Conservation (phyloP, 2,797 vertebrate genomes). For the Rachycentron canadum region DNA sequence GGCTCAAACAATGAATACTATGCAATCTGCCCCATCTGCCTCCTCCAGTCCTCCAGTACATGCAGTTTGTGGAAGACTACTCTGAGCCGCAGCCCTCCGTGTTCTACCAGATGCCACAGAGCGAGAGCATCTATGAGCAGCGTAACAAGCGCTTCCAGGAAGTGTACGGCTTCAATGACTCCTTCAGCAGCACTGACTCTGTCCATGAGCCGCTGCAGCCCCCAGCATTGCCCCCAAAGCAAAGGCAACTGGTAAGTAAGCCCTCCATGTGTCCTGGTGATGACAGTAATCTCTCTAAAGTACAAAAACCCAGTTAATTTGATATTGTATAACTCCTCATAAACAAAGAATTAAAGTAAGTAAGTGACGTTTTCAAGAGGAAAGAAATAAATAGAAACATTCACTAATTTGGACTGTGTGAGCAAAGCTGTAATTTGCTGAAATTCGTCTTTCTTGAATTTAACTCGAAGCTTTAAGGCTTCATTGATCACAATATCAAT, state of each 20-base stretch:
- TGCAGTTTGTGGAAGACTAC: conserved; percentile 99
- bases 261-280: not conserved
- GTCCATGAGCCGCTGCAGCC: conserved; percentile 90
- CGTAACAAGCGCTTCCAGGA: conserved; percentile 96
- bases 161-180: conserved; percentile 94
- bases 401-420: conserved; percentile 24
- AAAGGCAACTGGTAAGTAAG: conserved; percentile 95
- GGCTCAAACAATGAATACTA: not conserved
- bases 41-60: conserved; percentile 93
- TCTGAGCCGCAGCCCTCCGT: conserved; percentile 97
- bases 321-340: not conserved
- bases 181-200: conserved; percentile 88
- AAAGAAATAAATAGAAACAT: not conserved
- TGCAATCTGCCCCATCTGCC: not conserved
- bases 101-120: conserved; percentile 98
- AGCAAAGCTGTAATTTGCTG: conserved; percentile 47
- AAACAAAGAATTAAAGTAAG: conserved; percentile 11
- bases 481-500: conserved; percentile 6
- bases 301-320: not conserved
- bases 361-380: not conserved
- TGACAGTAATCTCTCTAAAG: not conserved
- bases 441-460: conserved; percentile 14
- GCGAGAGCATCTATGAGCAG: conserved; percentile 97
- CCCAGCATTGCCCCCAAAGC: conserved; percentile 95
- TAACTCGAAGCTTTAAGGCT: conserved; percentile 1